Evolutionary conservation across 2,113 vertebrate genomes (phyloP), one percentile per base, ranked within the genome.

Genomic region (Phycodurus eques): DNA sequence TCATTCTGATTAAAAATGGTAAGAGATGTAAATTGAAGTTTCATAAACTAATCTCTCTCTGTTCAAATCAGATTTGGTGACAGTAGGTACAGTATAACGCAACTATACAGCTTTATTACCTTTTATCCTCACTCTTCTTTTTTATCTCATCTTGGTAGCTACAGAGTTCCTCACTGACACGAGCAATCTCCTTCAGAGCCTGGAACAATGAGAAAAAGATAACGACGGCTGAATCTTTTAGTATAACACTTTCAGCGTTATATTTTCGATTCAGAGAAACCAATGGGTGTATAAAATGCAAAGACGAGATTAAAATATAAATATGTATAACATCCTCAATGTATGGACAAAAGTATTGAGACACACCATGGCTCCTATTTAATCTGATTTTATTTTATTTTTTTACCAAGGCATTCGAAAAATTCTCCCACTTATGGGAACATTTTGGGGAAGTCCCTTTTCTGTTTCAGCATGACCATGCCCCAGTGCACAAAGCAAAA

Each of bases 121-220:
- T 94, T 91, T 85, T 92, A 39, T 89, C 81, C 73, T 91, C 91
- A 82, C 93, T 91, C 80, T 83, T 95, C 87, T 90, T 95, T 82
- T 83, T 91, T 80, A 97, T 95, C 92, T 98, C 95, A 82, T 98
- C 94, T 92, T 98, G 96, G 89, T 96, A 99, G 92, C 93, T 97
- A 87, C 96, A 98, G 66, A 99, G 92, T 84, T 99, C 98, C 90
- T 98, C 95, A 84, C 98, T 99, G 57, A 98, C 96, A 90, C 92
- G 93, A 53, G 95, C 96, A 76, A 99, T 97, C 94, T 99, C 98
- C 86, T 95, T 95, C 75, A 98, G 94, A 86, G 97, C 98, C 98
- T 99, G 81, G 75, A 12, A 90, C 54, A 79, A 57, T 75, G 22
- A 83, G 63, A 68, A 8, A 6, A 14, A 64, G 22, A 80, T 15